These are phyloP conservation scores for Brienomyrus longianalis DNA, from an alignment of 2,113 vertebrate genomes.

Conservation along the genomic window DNA sequence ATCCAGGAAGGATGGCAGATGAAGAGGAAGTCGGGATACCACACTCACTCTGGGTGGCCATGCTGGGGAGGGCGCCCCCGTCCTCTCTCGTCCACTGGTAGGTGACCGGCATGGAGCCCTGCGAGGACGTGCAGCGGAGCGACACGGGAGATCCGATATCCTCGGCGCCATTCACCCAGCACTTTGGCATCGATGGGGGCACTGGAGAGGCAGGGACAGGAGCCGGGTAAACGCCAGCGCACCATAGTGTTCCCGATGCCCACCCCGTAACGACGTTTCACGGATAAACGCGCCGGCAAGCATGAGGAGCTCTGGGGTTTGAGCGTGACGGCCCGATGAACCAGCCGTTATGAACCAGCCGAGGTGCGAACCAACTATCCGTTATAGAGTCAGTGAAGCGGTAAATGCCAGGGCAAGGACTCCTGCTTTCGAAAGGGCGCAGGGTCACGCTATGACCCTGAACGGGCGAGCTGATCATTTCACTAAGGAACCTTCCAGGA, in stretches of 20 bases:
- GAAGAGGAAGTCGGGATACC: background rate
- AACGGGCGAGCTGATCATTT: background rate
- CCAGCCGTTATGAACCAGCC: background rate
- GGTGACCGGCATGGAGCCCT: conserved; percentile 61
- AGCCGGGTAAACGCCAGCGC: background rate
- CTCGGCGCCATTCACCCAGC: conserved; percentile 69
- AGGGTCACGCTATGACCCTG: background rate
- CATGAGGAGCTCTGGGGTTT: background rate
- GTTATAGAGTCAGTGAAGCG: background rate
- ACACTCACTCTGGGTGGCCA: conserved; percentile 41
- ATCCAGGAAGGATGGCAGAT: background rate
- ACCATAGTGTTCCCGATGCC: background rate
- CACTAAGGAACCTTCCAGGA: background rate
- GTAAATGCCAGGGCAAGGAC: background rate
- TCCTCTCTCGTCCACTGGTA: conserved; percentile 72
- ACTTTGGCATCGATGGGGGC: conserved; percentile 65
- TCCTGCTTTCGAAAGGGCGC: background rate
- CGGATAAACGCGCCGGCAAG: background rate
- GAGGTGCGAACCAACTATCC: background rate
- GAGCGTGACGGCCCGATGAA: background rate
- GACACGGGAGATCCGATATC: conserved; percentile 58
- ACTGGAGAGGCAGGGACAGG: conserved; percentile 45
- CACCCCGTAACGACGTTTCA: background rate
- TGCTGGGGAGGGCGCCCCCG: conserved; percentile 44
- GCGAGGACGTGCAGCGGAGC: conserved; percentile 63